Evolutionary conservation across 2,113 vertebrate species (phyloP).

Genomic region (Semicossyphus pulcher): DNA sequence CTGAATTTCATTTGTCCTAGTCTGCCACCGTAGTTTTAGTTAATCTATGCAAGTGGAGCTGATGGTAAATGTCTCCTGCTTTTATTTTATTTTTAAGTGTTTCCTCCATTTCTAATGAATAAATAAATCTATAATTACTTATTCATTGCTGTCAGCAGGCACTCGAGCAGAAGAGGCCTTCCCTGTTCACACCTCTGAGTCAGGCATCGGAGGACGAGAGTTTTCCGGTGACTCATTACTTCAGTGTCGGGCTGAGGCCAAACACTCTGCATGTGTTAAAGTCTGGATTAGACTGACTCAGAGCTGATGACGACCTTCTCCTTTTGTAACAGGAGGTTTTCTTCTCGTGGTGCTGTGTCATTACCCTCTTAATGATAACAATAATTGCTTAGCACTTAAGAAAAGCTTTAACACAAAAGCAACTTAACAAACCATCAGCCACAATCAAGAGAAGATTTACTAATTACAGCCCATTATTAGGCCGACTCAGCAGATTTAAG

Average conservation of each 20-base stretch:
- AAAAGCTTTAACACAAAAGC: slow-evolving; percentile 43
- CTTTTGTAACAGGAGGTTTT: too few relatives aligned
- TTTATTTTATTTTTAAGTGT: too few relatives aligned
- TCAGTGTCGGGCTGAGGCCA: slow-evolving; percentile 2
- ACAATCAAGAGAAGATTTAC: background rate
- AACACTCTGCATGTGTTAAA: background rate
- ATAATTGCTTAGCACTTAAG: slow-evolving; percentile 37
- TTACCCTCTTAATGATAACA: slow-evolving; percentile 46
- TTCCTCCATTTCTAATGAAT: too few relatives aligned
- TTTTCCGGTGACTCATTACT: background rate
- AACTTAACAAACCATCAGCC: slow-evolving; percentile 27
- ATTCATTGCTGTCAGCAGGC: too few relatives aligned
- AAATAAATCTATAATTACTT: too few relatives aligned
- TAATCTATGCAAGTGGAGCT: too few relatives aligned
- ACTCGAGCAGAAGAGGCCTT: too few relatives aligned
- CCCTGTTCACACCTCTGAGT: background rate
- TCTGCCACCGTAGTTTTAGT: too few relatives aligned
- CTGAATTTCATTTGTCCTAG: too few relatives aligned
- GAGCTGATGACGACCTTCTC: too few relatives aligned
- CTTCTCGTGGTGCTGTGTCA: background rate
- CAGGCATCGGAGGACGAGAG: background rate
- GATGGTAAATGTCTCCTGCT: too few relatives aligned
- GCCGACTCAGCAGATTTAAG: slow-evolving; percentile 12
- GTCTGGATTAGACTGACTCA: background rate
- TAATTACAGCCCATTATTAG: slow-evolving; percentile 39